Evolutionary conservation across 2,888 invertebrate genomes (phyloP).

Genomic region (Masnerella sp.): DNA sequence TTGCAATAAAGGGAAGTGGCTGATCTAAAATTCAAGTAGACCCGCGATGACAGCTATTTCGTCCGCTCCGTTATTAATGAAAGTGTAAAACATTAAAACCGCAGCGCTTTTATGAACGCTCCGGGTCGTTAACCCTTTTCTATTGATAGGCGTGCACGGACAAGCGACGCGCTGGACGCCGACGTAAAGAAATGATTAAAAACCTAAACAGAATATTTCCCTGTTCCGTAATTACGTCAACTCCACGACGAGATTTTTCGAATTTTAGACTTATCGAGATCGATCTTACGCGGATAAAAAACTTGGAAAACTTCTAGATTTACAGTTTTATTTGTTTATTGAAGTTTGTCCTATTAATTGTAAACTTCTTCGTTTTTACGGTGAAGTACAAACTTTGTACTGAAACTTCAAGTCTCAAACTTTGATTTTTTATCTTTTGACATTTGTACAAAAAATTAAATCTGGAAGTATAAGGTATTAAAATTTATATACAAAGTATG

Average conservation of each 20-base stretch:
- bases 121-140: slow-evolving; percentile 64
- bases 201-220: slow-evolving; percentile 50
- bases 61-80: slow-evolving; percentile 66
- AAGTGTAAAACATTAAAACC: slow-evolving; percentile 67
- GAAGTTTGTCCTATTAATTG: too few species aligned
- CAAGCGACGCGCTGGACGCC: slow-evolving; percentile 30
- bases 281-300: too few species aligned
- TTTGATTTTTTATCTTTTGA: too few species aligned
- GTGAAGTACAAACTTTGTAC: too few species aligned
- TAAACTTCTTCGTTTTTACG: too few species aligned
- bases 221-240: slow-evolving; percentile 26
- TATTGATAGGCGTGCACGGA: slow-evolving; percentile 63
- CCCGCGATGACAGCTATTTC: slow-evolving; percentile 58
- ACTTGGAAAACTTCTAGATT: too few species aligned
- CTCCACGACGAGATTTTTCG: background rate
- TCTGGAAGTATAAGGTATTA: too few species aligned
- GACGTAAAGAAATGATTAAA: slow-evolving; percentile 53
- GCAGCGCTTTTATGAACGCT: slow-evolving; percentile 63
- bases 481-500: too few species aligned
- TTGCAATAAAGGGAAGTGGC: slow-evolving; percentile 50
- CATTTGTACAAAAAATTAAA: too few species aligned
- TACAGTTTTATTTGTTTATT: too few species aligned
- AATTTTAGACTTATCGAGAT: too few species aligned
- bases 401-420: too few species aligned
- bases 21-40: slow-evolving; percentile 57